phyloP scores from a whole-genome alignment of 2,888 invertebrate genomes.

The Acanthococcus lagerstroemiae region DNA sequence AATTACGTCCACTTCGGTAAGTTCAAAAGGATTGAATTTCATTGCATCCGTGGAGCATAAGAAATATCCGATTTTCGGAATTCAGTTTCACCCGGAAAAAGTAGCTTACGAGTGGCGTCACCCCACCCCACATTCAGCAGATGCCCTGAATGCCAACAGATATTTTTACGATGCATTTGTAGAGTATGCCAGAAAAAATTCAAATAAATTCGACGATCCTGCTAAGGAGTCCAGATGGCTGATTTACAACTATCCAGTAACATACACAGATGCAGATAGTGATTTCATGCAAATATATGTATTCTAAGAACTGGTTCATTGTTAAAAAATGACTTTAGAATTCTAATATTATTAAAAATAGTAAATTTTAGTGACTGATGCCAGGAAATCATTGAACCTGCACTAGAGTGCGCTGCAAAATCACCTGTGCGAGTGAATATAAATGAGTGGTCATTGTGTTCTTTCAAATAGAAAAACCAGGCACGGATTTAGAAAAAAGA shows the following conservation, averaged over 20 bases:
- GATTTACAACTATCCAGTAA: constrained; percentile 12
- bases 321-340: no score
- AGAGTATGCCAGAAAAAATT: constrained; percentile 21
- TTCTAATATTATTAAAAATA: no score
- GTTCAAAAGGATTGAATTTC: constrained; percentile 20
- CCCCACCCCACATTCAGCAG: constrained; percentile 12
- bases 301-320: no score
- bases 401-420: no score
- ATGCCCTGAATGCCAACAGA: constrained; percentile 21
- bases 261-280: no score
- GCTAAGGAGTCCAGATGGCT: not conserved
- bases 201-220: constrained; percentile 4
- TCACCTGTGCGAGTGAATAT: no score
- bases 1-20: not conserved
- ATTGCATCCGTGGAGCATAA: constrained; percentile 32
- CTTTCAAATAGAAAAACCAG: no score
- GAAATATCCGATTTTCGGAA: constrained; percentile 33
- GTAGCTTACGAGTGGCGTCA: constrained; percentile 25
- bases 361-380: no score
- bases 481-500: no score
- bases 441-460: no score
- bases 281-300: no score
- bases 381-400: no score
- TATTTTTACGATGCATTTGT: constrained; percentile 32
- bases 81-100: constrained; percentile 35